Evolutionary conservation across 2,113 vertebrate genomes (phyloP).

Genomic region (Phaethon lepturus): DNA sequence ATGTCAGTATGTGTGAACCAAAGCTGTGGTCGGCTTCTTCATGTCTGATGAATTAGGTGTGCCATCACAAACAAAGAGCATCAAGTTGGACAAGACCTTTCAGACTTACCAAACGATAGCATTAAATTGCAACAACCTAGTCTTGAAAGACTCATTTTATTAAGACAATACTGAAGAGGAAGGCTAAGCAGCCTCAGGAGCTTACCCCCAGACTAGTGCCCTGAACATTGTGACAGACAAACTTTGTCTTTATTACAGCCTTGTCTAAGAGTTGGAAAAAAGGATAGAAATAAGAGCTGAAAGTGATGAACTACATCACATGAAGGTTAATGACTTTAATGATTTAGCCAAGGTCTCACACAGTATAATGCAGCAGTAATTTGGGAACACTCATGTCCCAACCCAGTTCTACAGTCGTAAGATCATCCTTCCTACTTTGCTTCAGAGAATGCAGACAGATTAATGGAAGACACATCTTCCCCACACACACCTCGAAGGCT

Average conservation of each 20-base stretch:
- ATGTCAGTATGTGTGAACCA: rapidly evolving
- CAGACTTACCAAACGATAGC: rapidly evolving
- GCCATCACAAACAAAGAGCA: background rate
- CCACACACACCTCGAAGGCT: rapidly evolving
- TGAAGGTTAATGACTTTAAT: background rate
- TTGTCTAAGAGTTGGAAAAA: background rate
- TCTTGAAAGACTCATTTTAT: background rate
- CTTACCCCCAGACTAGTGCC: background rate
- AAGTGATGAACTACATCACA: background rate
- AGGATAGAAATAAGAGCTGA: background rate
- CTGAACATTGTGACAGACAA: background rate
- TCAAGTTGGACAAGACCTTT: background rate
- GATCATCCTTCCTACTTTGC: background rate
- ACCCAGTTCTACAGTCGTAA: background rate
- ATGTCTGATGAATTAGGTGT: background rate
- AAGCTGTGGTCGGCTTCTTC: background rate
- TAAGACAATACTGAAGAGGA: background rate
- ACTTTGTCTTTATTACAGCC: background rate
- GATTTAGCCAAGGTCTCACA: background rate
- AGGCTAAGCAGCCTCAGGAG: background rate
- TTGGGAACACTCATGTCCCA: background rate
- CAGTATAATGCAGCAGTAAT: background rate
- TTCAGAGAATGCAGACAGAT: background rate
- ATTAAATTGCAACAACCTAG: no score
- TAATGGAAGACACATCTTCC: background rate